phyloP scores from a whole-genome alignment of 1,140 invertebrate genomes.

The Delia radicum region DNA sequence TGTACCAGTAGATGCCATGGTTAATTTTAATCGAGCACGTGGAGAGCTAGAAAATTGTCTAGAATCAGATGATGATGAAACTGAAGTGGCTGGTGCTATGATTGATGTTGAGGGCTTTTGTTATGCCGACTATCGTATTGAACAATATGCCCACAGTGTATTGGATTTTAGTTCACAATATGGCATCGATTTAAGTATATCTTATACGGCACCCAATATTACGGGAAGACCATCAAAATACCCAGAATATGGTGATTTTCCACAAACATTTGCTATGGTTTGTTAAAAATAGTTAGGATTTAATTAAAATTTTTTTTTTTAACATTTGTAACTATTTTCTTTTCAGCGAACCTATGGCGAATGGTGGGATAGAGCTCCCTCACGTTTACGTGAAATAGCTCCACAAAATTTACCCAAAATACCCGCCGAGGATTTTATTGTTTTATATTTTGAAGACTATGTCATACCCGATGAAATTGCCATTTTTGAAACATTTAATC shows the following conservation, averaged over 20 bases:
- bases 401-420: constrained; percentile 69
- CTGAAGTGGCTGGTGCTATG: constrained; percentile 24
- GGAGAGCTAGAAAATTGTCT: background rate
- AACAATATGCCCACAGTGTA: constrained; percentile 71
- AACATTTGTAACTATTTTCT: constrained; percentile 12
- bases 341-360: constrained; percentile 82
- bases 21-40: constrained; percentile 38
- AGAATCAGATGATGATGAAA: background rate
- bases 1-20: constrained; percentile 35
- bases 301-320: background rate
- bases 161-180: constrained; percentile 87
- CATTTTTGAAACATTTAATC: constrained; percentile 89
- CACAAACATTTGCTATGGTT: constrained; percentile 86
- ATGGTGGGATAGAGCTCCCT: constrained; percentile 84
- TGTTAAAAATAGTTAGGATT: background rate
- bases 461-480: constrained; percentile 76
- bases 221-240: constrained; percentile 79
- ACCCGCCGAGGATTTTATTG: constrained; percentile 81
- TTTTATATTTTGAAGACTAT: constrained; percentile 71
- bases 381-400: constrained; percentile 69
- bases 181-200: constrained; percentile 82
- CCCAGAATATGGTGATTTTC: constrained; percentile 86
- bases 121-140: constrained; percentile 49
- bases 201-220: constrained; percentile 84
- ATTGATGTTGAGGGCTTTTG: constrained; percentile 30